Base-by-base conservation (phyloP, 2,888 invertebrate species). In the Zygogramma bicolorata region DNA sequence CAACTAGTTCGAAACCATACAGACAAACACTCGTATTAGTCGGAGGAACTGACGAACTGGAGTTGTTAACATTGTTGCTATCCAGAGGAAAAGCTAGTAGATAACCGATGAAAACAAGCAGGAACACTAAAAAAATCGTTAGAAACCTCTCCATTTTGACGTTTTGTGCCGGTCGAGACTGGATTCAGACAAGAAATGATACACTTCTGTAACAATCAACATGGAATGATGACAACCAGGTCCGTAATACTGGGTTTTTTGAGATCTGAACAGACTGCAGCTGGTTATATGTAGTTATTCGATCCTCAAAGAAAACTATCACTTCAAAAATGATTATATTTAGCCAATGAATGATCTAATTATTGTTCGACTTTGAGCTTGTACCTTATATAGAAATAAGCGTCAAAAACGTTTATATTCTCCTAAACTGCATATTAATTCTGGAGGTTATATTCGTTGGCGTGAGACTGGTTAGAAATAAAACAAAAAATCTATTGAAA, bases 1-100 rank as follows among this genome's bases (percentile, higher is more conserved):
- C 29, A 5, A 63, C 31, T 3, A 63, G 13, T 63, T 63, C 63
- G 63, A 63, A 63, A 3, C 63, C 63, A 46, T 63, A 63, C n/a
- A 63, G 18, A 18, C 63, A 63, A 27, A 42, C 40, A 62, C 42
- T 62, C 2, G 18, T 31, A 31, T 46, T 46, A 3, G 13, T 46
- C 29, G 53, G n/a, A 4, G 63, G 18, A 18, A 29, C 46, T 27
- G n/a, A 22, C 25, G 10, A 29, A 29, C 42, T 63, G 10, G 46
- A 29, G n/a, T 15, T 29, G 20, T 6, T 27, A 29, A 46, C 18
- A 46, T 46, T 27, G 6, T 46, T 31, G 18, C 15, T 46, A 31
- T 63, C 63, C 13, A 46, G 7, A 8, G 63, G 63, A 46, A 46
- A 63, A 8, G 63, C 29, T 42, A 63, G 18, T 10, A 63, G 10